These are phyloP conservation scores for Drosophila picticornis DNA, from an alignment of 2,888 invertebrate species.

Conservation along the genomic window DNA sequence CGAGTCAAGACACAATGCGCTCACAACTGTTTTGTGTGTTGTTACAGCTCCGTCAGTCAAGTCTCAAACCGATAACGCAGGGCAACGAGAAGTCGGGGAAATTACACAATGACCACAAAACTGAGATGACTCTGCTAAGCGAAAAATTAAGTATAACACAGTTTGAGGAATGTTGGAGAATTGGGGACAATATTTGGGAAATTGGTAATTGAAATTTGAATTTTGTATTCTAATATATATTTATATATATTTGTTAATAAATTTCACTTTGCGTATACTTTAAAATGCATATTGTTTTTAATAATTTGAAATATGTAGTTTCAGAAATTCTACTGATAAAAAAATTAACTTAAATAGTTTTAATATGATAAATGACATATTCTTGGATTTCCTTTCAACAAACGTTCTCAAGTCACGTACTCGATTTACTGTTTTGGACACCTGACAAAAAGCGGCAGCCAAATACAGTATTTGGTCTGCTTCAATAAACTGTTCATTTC, in stretches of 20 bases:
- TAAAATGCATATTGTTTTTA: too few species aligned
- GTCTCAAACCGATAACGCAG: constrained; percentile 16
- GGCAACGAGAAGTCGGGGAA: background rate
- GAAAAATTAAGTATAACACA: background rate
- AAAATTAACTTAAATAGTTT: background rate
- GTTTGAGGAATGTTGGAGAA: background rate
- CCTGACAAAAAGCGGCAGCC: constrained; percentile 9
- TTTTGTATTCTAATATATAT: too few species aligned
- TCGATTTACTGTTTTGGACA: constrained; percentile 37
- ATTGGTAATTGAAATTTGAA: background rate
- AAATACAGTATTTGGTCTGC: background rate
- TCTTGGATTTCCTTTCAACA: constrained; percentile 23
- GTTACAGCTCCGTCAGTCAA: background rate
- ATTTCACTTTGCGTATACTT: too few species aligned
- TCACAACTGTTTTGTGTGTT: background rate
- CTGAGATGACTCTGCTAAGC: accelerated
- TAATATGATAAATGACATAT: background rate
- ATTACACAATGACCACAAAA: accelerated
- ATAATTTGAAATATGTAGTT: background rate
- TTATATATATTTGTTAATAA: too few species aligned
- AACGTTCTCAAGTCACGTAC: constrained; percentile 19
- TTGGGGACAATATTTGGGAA: too few species aligned
- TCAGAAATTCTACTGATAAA: background rate
- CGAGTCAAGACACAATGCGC: background rate
- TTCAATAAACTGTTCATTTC: background rate